A percentile compares a stretch with the other conserved stretches of the same genome.
These are phyloP conservation scores for Corydoras sp. DNA, from an alignment of 2,113 vertebrate genomes.

Conservation along the genomic window DNA sequence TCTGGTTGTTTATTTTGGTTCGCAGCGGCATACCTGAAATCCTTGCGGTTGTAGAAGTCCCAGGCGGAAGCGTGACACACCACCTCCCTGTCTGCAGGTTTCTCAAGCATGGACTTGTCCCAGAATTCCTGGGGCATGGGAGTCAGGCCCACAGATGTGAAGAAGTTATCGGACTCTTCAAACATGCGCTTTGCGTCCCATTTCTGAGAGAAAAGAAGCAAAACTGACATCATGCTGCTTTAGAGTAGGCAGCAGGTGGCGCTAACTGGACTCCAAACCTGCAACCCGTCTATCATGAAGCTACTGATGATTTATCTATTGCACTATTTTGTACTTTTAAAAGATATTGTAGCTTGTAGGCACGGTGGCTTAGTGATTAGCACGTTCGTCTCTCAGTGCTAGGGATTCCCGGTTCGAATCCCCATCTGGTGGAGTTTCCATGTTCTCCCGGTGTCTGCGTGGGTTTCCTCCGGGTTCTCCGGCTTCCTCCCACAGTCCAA, in stretches of 20 bases:
- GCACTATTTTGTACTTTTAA: too few species aligned
- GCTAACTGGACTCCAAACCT: too few species aligned
- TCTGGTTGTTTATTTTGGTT: not conserved
- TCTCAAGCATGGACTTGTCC: constrained; percentile 85
- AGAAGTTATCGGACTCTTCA: constrained; percentile 84
- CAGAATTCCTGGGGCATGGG: constrained; percentile 87
- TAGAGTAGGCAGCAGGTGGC: not conserved
- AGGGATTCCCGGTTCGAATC: too few species aligned
- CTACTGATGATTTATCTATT: too few species aligned
- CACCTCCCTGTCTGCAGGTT: constrained; percentile 78
- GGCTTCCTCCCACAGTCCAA: too few species aligned
- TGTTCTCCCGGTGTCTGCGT: too few species aligned
- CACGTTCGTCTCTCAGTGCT: too few species aligned
- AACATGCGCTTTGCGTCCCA: constrained; percentile 87
- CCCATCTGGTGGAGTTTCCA: too few species aligned
- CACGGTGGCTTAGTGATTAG: too few species aligned
- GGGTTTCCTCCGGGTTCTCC: too few species aligned
- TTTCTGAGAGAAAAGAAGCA: constrained; percentile 57
- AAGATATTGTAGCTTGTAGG: too few species aligned
- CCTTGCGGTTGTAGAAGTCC: constrained; percentile 96
- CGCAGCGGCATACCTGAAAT: constrained; percentile 89
- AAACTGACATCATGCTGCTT: not conserved
- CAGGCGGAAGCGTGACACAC: constrained; percentile 95
- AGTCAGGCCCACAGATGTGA: constrained; percentile 77
- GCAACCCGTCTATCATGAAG: too few species aligned